These are phyloP conservation scores for Dicyrtoma fusca DNA, from an alignment of 2,888 invertebrate species.

Conservation along the genomic window DNA sequence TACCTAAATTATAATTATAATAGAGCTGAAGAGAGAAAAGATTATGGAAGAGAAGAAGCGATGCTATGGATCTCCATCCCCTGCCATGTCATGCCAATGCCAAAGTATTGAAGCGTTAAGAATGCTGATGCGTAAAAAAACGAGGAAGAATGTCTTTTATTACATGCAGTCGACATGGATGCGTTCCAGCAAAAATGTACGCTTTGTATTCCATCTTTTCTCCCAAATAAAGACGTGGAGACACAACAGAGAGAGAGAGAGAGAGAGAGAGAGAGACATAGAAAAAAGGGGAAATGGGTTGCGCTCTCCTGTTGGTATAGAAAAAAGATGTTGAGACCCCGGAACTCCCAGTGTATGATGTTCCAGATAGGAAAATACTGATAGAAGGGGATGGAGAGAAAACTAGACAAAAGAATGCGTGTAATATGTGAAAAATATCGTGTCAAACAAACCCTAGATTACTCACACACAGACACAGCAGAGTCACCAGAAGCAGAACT, in stretches of 20 bases:
- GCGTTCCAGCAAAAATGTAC: background rate
- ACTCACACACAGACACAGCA: background rate
- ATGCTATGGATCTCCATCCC: too few species aligned
- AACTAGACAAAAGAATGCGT: constrained; percentile 34
- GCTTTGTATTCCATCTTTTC: constrained; percentile 7
- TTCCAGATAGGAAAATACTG: background rate
- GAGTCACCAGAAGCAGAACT: too few species aligned
- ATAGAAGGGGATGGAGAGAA: constrained; percentile 2
- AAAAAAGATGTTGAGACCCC: too few species aligned
- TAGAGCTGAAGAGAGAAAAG: too few species aligned
- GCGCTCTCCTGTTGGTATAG: too few species aligned
- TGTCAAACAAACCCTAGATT: constrained; percentile 32
- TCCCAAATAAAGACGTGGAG: constrained; percentile 14
- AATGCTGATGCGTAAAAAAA: constrained; percentile 33
- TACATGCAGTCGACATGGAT: constrained; percentile 5
- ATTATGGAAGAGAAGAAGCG: background rate
- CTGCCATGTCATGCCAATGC: too few species aligned
- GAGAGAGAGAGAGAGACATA: background rate
- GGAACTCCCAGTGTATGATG: too few species aligned
- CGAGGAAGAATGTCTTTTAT: constrained; percentile 32
- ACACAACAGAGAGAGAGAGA: constrained; percentile 1
- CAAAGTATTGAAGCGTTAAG: constrained; percentile 2
- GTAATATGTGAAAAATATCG: constrained; percentile 37
- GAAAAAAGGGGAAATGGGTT: background rate
- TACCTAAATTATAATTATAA: background rate